These are phyloP conservation scores for Ictidomys tridecemlineatus DNA, from an alignment of 2,113 vertebrate species.

Conservation along the genomic window DNA sequence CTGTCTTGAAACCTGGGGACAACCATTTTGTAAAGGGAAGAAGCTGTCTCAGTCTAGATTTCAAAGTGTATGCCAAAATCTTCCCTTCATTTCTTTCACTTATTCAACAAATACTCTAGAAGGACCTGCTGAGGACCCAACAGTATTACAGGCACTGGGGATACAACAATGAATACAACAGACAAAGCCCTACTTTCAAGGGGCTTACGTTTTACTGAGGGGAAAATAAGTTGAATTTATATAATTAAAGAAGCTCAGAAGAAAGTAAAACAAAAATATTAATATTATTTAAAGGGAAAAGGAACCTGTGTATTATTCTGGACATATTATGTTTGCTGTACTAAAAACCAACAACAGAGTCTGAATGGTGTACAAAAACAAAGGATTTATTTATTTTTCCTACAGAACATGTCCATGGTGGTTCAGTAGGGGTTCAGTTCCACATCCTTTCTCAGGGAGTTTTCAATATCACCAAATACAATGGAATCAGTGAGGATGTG, in stretches of 20 bases:
- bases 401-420: neutral
- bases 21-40: conserved; percentile 19
- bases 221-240: neutral
- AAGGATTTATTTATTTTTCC: neutral
- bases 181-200: neutral
- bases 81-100: neutral
- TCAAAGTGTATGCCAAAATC: neutral
- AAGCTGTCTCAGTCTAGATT: neutral
- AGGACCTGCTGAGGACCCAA: neutral
- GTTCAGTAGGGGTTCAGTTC: neutral
- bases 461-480: neutral
- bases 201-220: neutral
- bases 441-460: neutral
- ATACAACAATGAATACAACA: neutral
- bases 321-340: neutral
- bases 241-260: neutral
- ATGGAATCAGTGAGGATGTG: neutral
- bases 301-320: neutral
- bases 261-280: conserved; percentile 30
- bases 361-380: neutral
- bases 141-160: neutral
- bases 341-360: neutral
- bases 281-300: neutral
- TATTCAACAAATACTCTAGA: neutral
- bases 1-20: conserved; percentile 1